These are phyloP conservation scores for Eulithis prunata DNA, from an alignment of 2,888 invertebrate species.

Conservation along the genomic window DNA sequence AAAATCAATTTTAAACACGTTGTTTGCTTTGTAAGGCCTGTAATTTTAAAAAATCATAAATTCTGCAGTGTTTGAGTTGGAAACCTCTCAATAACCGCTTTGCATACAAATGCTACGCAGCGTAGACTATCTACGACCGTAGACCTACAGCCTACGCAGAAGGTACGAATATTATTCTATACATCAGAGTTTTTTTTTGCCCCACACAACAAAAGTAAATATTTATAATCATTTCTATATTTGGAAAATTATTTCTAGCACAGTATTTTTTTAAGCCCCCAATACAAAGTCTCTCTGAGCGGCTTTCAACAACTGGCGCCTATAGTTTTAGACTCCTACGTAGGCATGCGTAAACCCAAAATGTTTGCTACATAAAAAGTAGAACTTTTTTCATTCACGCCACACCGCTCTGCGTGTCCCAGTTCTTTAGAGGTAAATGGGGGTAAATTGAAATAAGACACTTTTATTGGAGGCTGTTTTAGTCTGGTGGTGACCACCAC, in stretches of 20 bases:
- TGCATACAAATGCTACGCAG: background rate
- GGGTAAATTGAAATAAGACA: constrained; percentile 54
- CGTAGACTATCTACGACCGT: constrained; percentile 1
- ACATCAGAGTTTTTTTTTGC: background rate
- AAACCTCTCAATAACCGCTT: too few species aligned
- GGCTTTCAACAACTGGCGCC: constrained; percentile 6
- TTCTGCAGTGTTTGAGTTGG: too few species aligned
- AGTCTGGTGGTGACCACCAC: constrained; percentile 47
- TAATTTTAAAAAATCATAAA: too few species aligned
- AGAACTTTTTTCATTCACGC: constrained; percentile 36
- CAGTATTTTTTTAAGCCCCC: background rate
- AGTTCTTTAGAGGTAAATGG: constrained; percentile 38
- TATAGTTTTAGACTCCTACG: constrained; percentile 8
- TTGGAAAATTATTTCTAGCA: background rate
- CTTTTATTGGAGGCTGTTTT: constrained; percentile 67
- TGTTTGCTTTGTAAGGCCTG: too few species aligned
- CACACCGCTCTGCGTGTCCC: constrained; percentile 22
- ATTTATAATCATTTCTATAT: background rate
- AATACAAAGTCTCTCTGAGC: constrained; percentile 6
- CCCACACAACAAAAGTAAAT: too few species aligned
- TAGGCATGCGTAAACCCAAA: constrained; percentile 12
- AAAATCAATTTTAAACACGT: too few species aligned
- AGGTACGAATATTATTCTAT: background rate
- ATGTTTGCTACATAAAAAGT: constrained; percentile 19
- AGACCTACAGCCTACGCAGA: background rate